Evolutionary conservation across 2,888 invertebrate genomes (phyloP).

Genomic region (Brenthis hecate): DNA sequence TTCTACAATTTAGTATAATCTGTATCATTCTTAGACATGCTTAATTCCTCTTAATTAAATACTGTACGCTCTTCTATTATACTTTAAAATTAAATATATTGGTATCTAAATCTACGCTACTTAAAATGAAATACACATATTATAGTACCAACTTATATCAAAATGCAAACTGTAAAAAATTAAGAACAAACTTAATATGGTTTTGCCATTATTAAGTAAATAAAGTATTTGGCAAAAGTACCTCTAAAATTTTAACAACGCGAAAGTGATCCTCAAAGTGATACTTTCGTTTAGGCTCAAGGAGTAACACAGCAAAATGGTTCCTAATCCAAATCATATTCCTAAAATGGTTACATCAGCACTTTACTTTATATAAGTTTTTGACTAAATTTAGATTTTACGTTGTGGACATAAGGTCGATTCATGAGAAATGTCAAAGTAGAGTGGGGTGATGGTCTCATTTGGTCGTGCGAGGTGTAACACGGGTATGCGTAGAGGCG

Average conservation of each 20-base stretch:
- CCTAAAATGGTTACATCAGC: conserved; percentile 55
- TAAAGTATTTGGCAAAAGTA: background rate
- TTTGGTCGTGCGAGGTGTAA: conserved; percentile 71
- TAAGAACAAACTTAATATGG: too few species aligned
- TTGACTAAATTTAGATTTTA: conserved; percentile 51
- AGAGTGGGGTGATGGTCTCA: conserved; percentile 72
- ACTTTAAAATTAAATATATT: conserved; percentile 7
- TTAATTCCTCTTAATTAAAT: conserved; percentile 10
- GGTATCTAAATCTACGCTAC: background rate
- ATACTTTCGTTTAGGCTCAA: conserved; percentile 37
- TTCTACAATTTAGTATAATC: background rate
- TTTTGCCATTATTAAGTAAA: background rate
- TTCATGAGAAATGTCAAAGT: conserved; percentile 47
- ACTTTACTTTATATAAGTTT: conserved; percentile 51
- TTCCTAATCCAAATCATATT: conserved; percentile 50
- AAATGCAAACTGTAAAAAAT: too few species aligned
- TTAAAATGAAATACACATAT: too few species aligned
- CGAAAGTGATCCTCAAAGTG: conserved; percentile 30
- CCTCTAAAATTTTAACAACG: conserved; percentile 31
- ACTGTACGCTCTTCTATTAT: background rate
- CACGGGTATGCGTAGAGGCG: conserved; percentile 59
- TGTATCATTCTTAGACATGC: conserved; percentile 8
- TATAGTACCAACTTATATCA: too few species aligned
- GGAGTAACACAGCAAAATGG: conserved; percentile 36
- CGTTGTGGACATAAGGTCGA: conserved; percentile 51